Percentiles rank a stretch among this genome's conserved stretches.
phyloP scores from a whole-genome alignment of 35 echinoderm and acorn worm species.

The Eucidaris tribuloides region DNA sequence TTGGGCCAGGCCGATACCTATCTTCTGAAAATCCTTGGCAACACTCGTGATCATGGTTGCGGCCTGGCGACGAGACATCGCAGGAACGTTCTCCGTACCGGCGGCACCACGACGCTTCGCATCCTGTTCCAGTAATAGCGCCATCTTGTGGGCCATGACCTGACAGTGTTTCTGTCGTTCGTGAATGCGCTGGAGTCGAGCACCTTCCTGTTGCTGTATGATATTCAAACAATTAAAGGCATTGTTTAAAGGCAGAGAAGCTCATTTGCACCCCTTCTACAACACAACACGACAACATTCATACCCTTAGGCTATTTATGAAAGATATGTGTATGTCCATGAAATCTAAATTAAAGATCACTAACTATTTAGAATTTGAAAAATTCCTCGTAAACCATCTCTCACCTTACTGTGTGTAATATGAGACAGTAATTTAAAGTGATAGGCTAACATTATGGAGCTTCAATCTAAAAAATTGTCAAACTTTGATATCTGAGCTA shows the following conservation, averaged over 20 bases:
- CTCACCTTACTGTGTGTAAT: too few relatives aligned
- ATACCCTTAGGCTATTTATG: background rate
- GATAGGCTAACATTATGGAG: too few relatives aligned
- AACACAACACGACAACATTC: background rate
- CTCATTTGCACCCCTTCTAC: background rate
- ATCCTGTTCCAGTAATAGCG: slow-evolving; percentile 58
- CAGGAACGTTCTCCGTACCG: slow-evolving; percentile 42
- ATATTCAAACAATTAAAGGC: background rate
- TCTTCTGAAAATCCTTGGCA: slow-evolving; percentile 46
- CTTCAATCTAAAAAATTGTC: too few relatives aligned
- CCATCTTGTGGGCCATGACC: slow-evolving; percentile 51
- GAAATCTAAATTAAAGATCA: background rate
- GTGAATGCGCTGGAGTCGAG: slow-evolving; percentile 43
- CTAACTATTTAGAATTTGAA: background rate
- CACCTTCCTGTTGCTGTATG: slow-evolving; percentile 26
- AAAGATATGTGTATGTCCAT: background rate
- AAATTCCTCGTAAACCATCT: background rate
- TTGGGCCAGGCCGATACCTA: slow-evolving; percentile 19
- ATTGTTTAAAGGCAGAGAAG: background rate
- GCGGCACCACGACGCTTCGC: slow-evolving; percentile 46
- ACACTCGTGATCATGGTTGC: slow-evolving; percentile 51
- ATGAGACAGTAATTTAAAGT: too few relatives aligned
- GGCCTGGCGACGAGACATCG: slow-evolving; percentile 48
- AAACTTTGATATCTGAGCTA: too few relatives aligned
- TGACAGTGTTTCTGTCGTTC: slow-evolving; percentile 48